These are phyloP conservation scores for Ctenodactylus gundi DNA, from an alignment of 2,113 vertebrate genomes.

Conservation along the genomic window DNA sequence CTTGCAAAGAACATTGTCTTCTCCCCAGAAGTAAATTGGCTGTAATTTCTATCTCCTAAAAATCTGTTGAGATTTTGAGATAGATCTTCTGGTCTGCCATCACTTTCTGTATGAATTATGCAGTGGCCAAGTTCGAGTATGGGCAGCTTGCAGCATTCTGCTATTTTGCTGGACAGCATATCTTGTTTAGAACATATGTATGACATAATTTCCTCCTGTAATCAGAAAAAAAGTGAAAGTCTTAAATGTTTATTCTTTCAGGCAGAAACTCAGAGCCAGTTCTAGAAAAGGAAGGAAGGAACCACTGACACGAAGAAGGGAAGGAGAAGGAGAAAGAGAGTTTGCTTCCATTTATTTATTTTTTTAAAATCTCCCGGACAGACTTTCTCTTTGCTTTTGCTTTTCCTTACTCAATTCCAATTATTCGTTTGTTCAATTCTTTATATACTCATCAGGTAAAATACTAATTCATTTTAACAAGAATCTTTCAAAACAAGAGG, in stretches of 20 bases:
- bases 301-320: fast-evolving
- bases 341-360: too few species aligned
- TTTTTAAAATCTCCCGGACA: too few species aligned
- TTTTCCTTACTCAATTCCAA: neutral
- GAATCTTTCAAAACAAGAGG: neutral
- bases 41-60: constrained; percentile 76
- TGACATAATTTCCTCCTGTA: constrained; percentile 75
- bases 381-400: neutral
- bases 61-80: constrained; percentile 71
- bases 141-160: constrained; percentile 79
- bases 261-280: neutral
- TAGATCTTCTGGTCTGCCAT: constrained; percentile 70
- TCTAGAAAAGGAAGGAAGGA: too few species aligned
- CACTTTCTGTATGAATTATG: constrained; percentile 71
- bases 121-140: constrained; percentile 75
- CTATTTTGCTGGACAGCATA: constrained; percentile 73
- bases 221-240: neutral
- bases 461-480: neutral
- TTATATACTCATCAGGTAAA: neutral
- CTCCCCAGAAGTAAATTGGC: constrained; percentile 70
- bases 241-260: neutral
- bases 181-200: constrained; percentile 74
- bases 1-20: constrained; percentile 78
- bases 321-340: fast-evolving
- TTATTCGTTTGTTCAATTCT: neutral